phyloP scores from a whole-genome alignment of 2,113 vertebrate species.

The Solenodon paradoxus region DNA sequence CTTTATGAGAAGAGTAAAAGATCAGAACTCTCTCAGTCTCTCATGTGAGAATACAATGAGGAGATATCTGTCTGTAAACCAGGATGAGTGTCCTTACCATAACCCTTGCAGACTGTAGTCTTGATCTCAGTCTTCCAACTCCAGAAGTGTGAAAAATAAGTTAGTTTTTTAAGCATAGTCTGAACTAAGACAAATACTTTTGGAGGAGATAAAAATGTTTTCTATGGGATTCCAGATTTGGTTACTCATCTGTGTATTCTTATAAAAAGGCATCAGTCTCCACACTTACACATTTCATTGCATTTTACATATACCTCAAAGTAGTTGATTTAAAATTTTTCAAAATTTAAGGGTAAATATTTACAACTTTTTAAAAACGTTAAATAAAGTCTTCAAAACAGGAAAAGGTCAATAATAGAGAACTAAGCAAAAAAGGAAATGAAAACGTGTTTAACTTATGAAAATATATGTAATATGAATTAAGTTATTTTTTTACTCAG shows the following conservation, averaged over 20 bases:
- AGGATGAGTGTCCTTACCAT: neutral
- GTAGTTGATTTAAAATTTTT: neutral
- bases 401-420: neutral
- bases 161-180: too few species aligned
- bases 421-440: neutral
- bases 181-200: neutral
- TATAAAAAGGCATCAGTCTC: neutral
- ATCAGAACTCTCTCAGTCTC: neutral
- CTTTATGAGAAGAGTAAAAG: neutral
- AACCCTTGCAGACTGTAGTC: neutral
- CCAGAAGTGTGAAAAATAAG: neutral
- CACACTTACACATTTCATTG: neutral
- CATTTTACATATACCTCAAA: neutral
- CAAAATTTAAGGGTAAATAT: neutral
- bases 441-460: neutral
- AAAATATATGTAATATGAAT: neutral
- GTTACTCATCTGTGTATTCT: neutral
- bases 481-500: neutral
- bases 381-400: neutral
- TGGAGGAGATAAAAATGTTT: neutral
- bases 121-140: neutral
- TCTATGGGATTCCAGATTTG: neutral
- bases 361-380: neutral
- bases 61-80: neutral
- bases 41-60: neutral